phyloP scores from a whole-genome alignment of 2,113 vertebrate species.

The Heterochromis multidens region DNA sequence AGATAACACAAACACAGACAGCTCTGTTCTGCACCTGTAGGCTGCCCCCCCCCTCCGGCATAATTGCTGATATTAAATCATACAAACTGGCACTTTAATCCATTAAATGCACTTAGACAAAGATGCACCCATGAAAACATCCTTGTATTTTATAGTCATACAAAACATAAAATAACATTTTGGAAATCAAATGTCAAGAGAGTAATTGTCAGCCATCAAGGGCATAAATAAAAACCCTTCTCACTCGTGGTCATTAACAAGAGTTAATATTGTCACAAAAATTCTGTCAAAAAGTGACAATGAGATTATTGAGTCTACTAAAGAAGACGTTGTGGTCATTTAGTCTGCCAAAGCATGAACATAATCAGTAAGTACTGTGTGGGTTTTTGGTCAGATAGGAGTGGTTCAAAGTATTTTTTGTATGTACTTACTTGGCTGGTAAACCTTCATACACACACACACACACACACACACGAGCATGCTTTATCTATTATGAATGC shows the following conservation, averaged over 20 bases:
- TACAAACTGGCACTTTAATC: conserved; percentile 25
- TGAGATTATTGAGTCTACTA: conserved; percentile 16
- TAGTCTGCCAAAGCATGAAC: conserved; percentile 11
- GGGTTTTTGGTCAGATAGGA: conserved; percentile 41
- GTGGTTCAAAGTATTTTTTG: not conserved
- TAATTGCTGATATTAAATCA: conserved; percentile 50
- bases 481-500: not conserved
- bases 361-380: conserved; percentile 19
- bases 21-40: conserved; percentile 9
- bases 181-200: not conserved
- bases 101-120: not conserved
- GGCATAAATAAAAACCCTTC: not conserved
- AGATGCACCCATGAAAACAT: not conserved
- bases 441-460: not conserved
- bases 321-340: conserved; percentile 9
- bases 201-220: not conserved
- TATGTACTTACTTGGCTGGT: not conserved
- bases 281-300: not conserved
- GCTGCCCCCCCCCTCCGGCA: not conserved
- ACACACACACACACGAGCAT: not conserved
- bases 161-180: not conserved
- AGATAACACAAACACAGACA: conserved; percentile 30
- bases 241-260: conserved; percentile 17
- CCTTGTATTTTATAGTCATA: not conserved
- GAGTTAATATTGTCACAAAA: conserved; percentile 8